Evolutionary conservation across 92 coral and sea anemone species (phyloP).

Genomic region (Epizoanthus ramosus): DNA sequence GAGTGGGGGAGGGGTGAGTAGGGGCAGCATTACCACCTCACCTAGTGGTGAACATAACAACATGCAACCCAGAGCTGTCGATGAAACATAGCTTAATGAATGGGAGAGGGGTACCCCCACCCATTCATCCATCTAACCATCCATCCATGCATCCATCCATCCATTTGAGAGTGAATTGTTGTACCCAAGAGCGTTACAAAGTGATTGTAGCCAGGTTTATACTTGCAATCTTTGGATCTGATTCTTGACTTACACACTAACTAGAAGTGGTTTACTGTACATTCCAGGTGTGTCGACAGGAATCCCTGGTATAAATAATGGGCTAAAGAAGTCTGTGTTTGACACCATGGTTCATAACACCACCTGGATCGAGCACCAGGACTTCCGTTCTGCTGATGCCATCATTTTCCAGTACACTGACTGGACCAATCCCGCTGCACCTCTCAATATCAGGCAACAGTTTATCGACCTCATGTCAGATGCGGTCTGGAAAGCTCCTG

Average conservation of each 20-base stretch:
- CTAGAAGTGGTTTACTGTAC: background rate
- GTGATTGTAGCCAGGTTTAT: background rate
- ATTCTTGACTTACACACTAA: background rate
- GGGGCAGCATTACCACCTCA: too few relatives aligned
- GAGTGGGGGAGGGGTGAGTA: too few relatives aligned
- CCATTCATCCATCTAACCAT: too few relatives aligned
- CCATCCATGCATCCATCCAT: too few relatives aligned
- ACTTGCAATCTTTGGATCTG: background rate
- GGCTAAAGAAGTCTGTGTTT: conserved; percentile 49
- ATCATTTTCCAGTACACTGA: conserved; percentile 21
- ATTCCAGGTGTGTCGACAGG: conserved; percentile 40
- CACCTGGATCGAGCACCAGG: conserved; percentile 45
- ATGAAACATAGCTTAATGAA: too few relatives aligned
- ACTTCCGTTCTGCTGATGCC: conserved; percentile 16
- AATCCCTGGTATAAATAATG: conserved; percentile 36
- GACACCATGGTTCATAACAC: conserved; percentile 30
- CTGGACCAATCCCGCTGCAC: conserved; percentile 7
- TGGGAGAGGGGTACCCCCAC: too few relatives aligned
- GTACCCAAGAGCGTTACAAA: too few relatives aligned
- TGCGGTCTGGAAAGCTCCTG: conserved; percentile 27
- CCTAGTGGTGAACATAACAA: too few relatives aligned
- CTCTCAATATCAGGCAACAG: conserved; percentile 15
- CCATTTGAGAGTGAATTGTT: too few relatives aligned
- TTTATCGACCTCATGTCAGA: conserved; percentile 4
- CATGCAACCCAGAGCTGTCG: too few relatives aligned